Base-by-base conservation (phyloP, 2,888 invertebrate genomes). In the Lepidocyrtinus sp. region DNA sequence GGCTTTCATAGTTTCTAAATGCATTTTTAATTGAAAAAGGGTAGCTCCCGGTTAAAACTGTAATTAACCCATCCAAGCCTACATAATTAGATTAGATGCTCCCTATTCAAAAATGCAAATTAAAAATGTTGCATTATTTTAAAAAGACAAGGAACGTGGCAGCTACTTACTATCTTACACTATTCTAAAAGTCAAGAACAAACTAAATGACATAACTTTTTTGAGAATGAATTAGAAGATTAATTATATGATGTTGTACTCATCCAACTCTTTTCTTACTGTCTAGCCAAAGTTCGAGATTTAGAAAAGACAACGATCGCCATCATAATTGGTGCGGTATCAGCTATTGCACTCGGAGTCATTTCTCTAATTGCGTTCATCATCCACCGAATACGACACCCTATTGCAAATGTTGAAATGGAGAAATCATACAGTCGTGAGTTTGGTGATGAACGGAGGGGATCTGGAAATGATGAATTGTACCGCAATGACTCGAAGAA, bases 291-390 rank as follows among this genome's bases (percentile, higher is more conserved):
- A 85, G 83, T 83, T 79, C 85, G 85, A 70, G 86, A 86, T 64
- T 83, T 86, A 75, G 82, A 85, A 81, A 86, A 84, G 67, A 85
- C 86, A 63, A 86, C 86, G 74, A 85, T 86, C 45, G 86, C 86
- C 25, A 85, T 86, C 50, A 86, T 86, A 73, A 84, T 85, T 50
- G 86, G 86, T 25, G 82, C 84, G 0, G 84, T 75, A 25, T 84
- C 86, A 24, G 86, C 86, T 19, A 80, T 85, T 24, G 75, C 81
- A 45, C 79, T 86, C 22, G 79, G 84, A 12, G 15, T 83, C 63
- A 71, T 85, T 45, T 83, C 86, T 17, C 83, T 86, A 82, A 85
- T 85, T 85, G 84, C 83, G 67, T 86, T 86, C 82, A 74, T 86
- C 78, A 74, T 86, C 73, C 85, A 86, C 68, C 67, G 85, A 78